These are phyloP conservation scores for Paraplagusia blochii DNA, from an alignment of 2,113 vertebrate species.

Conservation along the genomic window DNA sequence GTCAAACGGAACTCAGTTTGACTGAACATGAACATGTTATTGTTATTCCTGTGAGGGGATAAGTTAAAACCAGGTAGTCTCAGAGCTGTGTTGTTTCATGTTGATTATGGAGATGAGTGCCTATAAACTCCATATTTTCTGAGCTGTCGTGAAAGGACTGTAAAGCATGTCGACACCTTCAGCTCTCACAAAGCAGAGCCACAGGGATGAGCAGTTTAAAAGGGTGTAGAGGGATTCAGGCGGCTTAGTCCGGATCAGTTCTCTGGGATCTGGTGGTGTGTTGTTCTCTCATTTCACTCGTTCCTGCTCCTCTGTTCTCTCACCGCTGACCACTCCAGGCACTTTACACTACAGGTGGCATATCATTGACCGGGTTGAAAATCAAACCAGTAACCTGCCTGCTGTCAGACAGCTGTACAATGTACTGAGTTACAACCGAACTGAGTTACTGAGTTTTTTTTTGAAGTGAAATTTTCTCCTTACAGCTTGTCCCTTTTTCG, in stretches of 20 bases:
- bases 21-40: no score
- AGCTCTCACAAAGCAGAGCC: slow-evolving; percentile 55
- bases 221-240: slow-evolving; percentile 72
- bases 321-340: slow-evolving; percentile 28
- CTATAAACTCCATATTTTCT: slow-evolving; percentile 73
- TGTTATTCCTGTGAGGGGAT: slow-evolving; percentile 14
- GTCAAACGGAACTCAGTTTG: no score
- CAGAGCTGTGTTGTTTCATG: no score
- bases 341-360: no score
- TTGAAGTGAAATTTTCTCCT: no score
- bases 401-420: no score
- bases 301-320: slow-evolving; percentile 16
- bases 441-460: no score
- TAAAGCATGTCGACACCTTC: slow-evolving; percentile 58
- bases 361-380: no score
- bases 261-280: slow-evolving; percentile 58
- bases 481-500: no score
- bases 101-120: slow-evolving; percentile 78
- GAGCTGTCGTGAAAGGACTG: slow-evolving; percentile 60
- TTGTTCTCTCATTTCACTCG: slow-evolving; percentile 51
- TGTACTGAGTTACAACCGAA: no score
- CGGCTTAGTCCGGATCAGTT: slow-evolving; percentile 75
- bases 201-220: slow-evolving; percentile 65
- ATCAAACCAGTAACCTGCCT: no score
- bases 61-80: slow-evolving; percentile 50